Evolutionary conservation across 2,113 vertebrate genomes (phyloP).

Genomic region (Mus musculus): GRCm39 chr4:39751501-39752000

Average conservation of each 20-base stretch:
- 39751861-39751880: not conserved
- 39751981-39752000: not conserved
- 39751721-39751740: not conserved
- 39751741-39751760: not conserved
- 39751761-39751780: not conserved
- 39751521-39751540: too few species aligned
- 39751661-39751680: not conserved
- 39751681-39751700: not conserved
- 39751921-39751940: not conserved
- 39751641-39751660: not conserved
- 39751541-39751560: not conserved
- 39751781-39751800: not conserved
- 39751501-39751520: too few species aligned
- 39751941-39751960: not conserved
- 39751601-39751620: not conserved
- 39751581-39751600: not conserved
- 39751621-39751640: not conserved
- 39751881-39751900: not conserved
- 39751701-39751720: not conserved
- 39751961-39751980: not conserved
- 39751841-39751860: not conserved
- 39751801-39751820: not conserved
- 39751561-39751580: not conserved
- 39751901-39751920: not conserved
- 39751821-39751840: not conserved